phyloP scores from a whole-genome alignment of 2,888 invertebrate genomes.

The Tricholauxania praeusta region DNA sequence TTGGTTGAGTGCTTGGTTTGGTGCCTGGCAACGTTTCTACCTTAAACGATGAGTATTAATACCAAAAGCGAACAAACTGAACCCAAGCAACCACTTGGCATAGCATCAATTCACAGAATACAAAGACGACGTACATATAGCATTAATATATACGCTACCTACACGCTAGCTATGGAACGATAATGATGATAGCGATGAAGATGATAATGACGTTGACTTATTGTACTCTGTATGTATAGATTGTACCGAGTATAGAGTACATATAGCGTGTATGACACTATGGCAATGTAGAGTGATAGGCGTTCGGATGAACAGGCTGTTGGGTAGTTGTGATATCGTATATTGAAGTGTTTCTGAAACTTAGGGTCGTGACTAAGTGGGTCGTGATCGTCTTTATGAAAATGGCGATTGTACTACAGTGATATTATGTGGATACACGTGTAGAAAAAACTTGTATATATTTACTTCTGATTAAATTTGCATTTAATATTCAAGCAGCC shows the following conservation, averaged over 20 bases:
- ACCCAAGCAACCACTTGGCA: slow-evolving; percentile 40
- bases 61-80: slow-evolving; percentile 31
- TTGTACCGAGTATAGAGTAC: slow-evolving; percentile 35
- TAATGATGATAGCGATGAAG: slow-evolving; percentile 3
- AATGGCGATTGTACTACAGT: too few relatives aligned
- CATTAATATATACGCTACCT: slow-evolving; percentile 22
- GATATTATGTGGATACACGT: too few relatives aligned
- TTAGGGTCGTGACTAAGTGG: too few relatives aligned
- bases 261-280: slow-evolving; percentile 30
- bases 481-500: too few relatives aligned
- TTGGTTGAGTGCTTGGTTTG: neutral
- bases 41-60: slow-evolving; percentile 23
- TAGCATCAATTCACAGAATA: slow-evolving; percentile 26
- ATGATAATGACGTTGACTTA: slow-evolving; percentile 10
- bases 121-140: neutral
- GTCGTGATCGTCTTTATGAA: too few relatives aligned
- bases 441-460: too few relatives aligned
- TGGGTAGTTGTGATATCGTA: too few relatives aligned
- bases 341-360: too few relatives aligned
- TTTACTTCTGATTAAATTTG: too few relatives aligned
- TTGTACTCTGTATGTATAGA: too few relatives aligned
- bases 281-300: slow-evolving; percentile 31
- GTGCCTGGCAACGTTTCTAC: slow-evolving; percentile 18
- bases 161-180: slow-evolving; percentile 8
- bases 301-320: neutral